Conservation (phyloP, 2,888 invertebrate genomes). For the Acanthosepion pharaonis region DNA sequence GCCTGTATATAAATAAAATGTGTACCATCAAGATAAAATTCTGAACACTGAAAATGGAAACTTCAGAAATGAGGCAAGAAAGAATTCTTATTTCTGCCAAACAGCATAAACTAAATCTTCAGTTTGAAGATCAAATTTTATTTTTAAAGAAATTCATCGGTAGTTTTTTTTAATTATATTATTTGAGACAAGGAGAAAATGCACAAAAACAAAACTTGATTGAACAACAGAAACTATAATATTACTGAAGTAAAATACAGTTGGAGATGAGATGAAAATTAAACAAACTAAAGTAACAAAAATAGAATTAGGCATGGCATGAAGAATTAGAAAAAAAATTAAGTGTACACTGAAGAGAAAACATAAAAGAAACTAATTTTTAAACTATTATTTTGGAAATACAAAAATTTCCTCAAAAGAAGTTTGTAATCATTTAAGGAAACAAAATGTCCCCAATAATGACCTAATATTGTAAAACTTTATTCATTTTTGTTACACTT, state of each 20-base stretch:
- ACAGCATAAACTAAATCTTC: neutral
- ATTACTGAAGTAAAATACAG: neutral
- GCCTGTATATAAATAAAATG: neutral
- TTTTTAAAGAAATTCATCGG: neutral
- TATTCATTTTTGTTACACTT: too few relatives aligned
- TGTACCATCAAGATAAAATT: neutral
- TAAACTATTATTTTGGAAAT: neutral
- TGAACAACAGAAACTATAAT: neutral
- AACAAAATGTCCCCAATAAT: neutral
- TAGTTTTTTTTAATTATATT: neutral
- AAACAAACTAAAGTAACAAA: neutral
- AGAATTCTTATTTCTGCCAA: neutral
- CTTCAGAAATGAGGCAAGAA: neutral
- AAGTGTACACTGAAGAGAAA: neutral
- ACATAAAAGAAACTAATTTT: neutral
- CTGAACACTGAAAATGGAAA: neutral
- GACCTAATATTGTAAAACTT: too few relatives aligned
- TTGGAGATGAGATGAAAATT: neutral
- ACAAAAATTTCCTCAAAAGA: neutral
- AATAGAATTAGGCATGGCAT: neutral
- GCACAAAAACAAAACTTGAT: neutral
- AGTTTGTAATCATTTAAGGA: neutral
- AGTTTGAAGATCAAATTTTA: neutral
- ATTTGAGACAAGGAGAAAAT: neutral
- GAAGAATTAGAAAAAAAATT: neutral